A percentile compares a stretch with the other conserved stretches of the same genome.
These are phyloP conservation scores for Pristis pectinata DNA, from an alignment of 2,797 vertebrate genomes.

Conservation along the genomic window DNA sequence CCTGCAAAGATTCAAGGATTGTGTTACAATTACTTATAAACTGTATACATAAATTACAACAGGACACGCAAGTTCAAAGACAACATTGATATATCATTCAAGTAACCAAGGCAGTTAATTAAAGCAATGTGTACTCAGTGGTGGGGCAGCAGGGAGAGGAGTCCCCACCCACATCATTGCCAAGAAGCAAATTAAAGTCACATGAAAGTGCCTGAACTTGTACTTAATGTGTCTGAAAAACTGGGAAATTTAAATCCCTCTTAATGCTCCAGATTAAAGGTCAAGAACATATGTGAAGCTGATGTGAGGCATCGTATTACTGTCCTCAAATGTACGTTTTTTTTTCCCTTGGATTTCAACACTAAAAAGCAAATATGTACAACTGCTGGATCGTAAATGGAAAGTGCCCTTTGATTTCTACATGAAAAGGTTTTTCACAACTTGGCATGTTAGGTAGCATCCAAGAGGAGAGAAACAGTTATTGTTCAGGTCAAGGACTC, in stretches of 20 bases:
- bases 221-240: too few relatives aligned
- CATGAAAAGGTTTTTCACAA: too few relatives aligned
- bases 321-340: background rate
- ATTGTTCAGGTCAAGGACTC: too few relatives aligned
- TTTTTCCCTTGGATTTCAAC: background rate
- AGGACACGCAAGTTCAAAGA: background rate
- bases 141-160: too few relatives aligned
- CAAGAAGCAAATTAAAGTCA: too few relatives aligned
- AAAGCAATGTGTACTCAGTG: too few relatives aligned
- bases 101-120: background rate
- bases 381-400: background rate
- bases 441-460: too few relatives aligned
- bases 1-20: background rate
- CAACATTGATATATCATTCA: background rate
- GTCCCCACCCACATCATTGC: too few relatives aligned
- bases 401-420: background rate
- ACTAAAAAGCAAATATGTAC: background rate
- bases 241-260: too few relatives aligned
- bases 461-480: too few relatives aligned
- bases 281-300: background rate
- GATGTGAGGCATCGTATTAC: background rate
- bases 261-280: background rate
- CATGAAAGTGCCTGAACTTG: too few relatives aligned
- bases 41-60: background rate
- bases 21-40: background rate